Conservation (phyloP, 2,888 invertebrate genomes). For the Carabus problematicus region DNA sequence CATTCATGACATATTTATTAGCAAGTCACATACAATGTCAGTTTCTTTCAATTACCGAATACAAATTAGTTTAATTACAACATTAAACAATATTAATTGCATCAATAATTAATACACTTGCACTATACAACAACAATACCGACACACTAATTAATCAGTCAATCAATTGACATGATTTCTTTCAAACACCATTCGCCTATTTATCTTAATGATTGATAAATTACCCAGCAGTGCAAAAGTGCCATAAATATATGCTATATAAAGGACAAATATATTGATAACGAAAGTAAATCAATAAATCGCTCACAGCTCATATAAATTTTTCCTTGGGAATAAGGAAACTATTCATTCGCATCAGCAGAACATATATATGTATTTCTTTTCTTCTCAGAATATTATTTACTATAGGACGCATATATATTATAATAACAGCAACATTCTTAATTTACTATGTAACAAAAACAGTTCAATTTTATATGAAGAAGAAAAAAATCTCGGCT, state of each 20-base stretch:
- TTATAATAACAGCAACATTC: no score
- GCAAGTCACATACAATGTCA: constrained; percentile 15
- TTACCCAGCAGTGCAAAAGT: neutral
- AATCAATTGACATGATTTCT: constrained; percentile 14
- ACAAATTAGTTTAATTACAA: constrained; percentile 13
- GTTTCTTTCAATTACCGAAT: constrained; percentile 2
- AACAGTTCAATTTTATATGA: no score
- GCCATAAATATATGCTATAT: neutral
- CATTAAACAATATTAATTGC: constrained; percentile 8
- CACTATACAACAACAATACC: constrained; percentile 14
- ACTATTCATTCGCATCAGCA: no score
- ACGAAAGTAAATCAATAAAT: constrained; percentile 4
- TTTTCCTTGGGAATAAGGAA: no score
- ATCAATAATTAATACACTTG: constrained; percentile 14
- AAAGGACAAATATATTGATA: constrained; percentile 14
- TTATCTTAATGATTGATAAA: constrained; percentile 6
- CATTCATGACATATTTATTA: neutral
- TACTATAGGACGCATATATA: no score
- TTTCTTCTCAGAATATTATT: no score
- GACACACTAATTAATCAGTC: constrained; percentile 11
- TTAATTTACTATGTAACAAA: no score
- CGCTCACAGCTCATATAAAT: no score
- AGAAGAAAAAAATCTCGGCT: no score
- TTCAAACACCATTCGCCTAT: neutral
- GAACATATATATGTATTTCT: no score